Evolutionary conservation across 2,113 vertebrate species (phyloP), one percentile per base, ranked within the genome.

Genomic region (Sterrhoptilus dennistouni): DNA sequence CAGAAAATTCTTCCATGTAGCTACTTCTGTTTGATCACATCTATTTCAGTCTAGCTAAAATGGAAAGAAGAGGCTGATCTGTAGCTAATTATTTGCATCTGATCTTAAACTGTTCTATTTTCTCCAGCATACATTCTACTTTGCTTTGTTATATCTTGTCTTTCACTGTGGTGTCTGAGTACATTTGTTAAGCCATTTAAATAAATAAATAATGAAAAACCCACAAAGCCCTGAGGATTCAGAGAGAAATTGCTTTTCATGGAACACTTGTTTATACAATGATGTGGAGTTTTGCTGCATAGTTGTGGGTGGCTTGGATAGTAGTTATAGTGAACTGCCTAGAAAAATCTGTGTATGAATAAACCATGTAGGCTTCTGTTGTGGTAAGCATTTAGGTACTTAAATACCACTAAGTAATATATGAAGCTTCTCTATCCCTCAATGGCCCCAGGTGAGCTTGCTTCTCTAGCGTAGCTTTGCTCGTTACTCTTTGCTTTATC

Each of bases 141-240:
- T 87, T 69, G 25, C 16, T 87, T 78, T 11, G 3, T 65, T 65
- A 21, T 59, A 47, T 31, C 38, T 85, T 91, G 63, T 45, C 23
- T 89, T 77, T 93, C 2, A 8, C 66, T 65, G 33, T 80, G 75
- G 54, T 75, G 85, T 94, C 25, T 69, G 63, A 91, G 35, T 66
- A 52, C 50, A 65, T 96, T 94, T 64, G 36, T 90, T 91, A 96
- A 93, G 38, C 24, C 42, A 52, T 93, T 95, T 88, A 93, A 95
- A 95, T 83, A 95, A 94, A 95, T 72, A 97, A 95, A 94, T 88
- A 95, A 93, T 0, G 0, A 56, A 89, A 96, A 74, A 6, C 5
- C 89, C 88, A 93, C 88, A 95, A 92, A 94, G 50, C 92, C 83
- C 68, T 14, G 40, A 71, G 91, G 93, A 93, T 90, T 92, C 61